phyloP scores from a whole-genome alignment of 2,113 vertebrate genomes.

The Myotis lucifugus region DNA sequence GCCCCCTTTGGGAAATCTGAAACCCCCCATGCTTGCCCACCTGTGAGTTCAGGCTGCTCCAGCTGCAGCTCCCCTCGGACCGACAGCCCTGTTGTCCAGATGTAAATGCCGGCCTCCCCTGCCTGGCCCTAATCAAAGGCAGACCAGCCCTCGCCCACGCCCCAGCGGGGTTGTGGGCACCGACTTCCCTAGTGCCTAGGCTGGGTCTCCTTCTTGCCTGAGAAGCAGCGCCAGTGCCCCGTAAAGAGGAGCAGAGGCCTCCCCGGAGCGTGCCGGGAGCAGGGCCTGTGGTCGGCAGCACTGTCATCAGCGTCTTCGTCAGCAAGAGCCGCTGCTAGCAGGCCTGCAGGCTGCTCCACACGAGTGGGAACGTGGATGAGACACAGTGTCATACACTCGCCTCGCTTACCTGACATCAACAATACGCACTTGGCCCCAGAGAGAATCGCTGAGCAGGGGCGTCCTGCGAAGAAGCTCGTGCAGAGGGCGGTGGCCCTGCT shows the following conservation, averaged over 20 bases:
- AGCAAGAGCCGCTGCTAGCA: accelerated
- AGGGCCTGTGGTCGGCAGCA: accelerated
- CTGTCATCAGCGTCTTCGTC: accelerated
- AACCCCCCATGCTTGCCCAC: neutral
- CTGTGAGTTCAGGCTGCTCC: neutral
- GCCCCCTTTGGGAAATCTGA: neutral
- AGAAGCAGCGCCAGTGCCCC: neutral
- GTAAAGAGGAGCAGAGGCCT: neutral
- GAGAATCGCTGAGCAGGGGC: neutral
- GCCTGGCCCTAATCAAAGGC: neutral
- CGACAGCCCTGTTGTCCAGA: neutral
- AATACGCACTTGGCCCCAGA: neutral
- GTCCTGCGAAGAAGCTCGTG: neutral
- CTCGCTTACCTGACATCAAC: neutral
- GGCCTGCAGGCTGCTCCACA: neutral
- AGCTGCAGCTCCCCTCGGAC: no score
- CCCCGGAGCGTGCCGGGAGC: accelerated
- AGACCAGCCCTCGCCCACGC: neutral
- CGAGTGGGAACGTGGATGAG: neutral
- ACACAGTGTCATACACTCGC: neutral
- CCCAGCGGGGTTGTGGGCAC: neutral
- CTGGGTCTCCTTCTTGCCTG: neutral
- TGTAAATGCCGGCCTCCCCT: neutral
- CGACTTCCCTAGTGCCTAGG: neutral
- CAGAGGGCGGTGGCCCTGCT: neutral